Conservation (phyloP, 2,113 vertebrate genomes). For the Cyphomyrus discorhynchus region DNA sequence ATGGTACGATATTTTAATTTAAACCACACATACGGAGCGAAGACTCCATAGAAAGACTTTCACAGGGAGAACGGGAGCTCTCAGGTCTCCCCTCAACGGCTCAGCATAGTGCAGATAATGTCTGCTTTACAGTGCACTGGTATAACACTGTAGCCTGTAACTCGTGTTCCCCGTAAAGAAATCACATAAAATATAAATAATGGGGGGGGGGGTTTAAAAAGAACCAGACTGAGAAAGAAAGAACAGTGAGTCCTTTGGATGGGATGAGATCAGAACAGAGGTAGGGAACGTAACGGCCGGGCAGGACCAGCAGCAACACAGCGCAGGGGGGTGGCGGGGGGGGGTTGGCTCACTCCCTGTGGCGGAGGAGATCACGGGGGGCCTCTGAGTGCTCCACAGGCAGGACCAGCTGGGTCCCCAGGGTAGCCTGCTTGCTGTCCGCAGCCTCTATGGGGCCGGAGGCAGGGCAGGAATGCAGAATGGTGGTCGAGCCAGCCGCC, state of each 20-base stretch:
- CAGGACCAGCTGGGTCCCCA: constrained; percentile 86
- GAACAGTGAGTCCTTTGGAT: constrained; percentile 18
- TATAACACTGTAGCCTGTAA: background rate
- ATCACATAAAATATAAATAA: background rate
- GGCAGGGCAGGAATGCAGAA: constrained; percentile 35
- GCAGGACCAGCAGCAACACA: background rate
- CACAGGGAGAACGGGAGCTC: background rate
- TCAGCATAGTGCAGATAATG: background rate
- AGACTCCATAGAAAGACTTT: background rate
- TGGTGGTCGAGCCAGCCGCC: constrained; percentile 72
- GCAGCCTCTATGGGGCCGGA: constrained; percentile 77
- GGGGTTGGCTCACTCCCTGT: background rate
- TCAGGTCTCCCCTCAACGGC: background rate
- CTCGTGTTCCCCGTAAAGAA: background rate
- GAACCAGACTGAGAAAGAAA: background rate
- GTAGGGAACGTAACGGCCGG: background rate
- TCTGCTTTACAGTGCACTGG: background rate
- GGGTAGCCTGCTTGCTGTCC: constrained; percentile 83
- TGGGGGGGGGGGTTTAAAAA: background rate
- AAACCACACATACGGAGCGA: background rate
- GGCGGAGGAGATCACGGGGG: constrained; percentile 50
- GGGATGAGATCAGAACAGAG: constrained; percentile 16
- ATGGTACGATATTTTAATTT: background rate
- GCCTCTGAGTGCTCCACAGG: constrained; percentile 94
- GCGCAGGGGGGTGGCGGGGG: background rate